Conservation (phyloP, 2,888 invertebrate genomes). For the Orchesellides sinensis region DNA sequence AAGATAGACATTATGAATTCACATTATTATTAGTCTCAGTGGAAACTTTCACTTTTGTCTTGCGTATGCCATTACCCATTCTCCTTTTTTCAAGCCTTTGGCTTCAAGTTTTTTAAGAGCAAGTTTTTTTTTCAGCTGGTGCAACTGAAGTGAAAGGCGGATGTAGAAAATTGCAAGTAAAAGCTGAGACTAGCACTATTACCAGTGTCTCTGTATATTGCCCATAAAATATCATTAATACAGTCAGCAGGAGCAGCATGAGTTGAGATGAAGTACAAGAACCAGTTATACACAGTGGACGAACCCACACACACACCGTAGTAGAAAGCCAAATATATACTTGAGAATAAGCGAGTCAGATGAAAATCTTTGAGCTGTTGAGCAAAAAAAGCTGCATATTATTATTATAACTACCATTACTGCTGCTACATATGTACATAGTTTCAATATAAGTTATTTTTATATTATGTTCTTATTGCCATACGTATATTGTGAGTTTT, state of each 20-base stretch:
- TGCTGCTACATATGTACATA: background rate
- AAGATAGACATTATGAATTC: slow-evolving; percentile 39
- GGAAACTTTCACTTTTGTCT: slow-evolving; percentile 44
- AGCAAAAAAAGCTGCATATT: slow-evolving; percentile 46
- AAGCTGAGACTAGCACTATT: slow-evolving; percentile 24
- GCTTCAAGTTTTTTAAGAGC: background rate
- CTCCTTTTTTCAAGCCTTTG: background rate
- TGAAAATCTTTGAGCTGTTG: slow-evolving; percentile 13
- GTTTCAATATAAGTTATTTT: too few relatives aligned
- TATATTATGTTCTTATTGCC: slow-evolving; percentile 19
- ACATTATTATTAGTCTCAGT: slow-evolving; percentile 41
- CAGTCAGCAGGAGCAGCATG: slow-evolving; percentile 11
- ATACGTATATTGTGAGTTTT: slow-evolving; percentile 11
- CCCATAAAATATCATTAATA: slow-evolving; percentile 52
- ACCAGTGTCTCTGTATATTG: slow-evolving; percentile 15
- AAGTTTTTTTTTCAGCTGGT: background rate
- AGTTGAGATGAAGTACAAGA: background rate
- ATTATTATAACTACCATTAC: slow-evolving; percentile 6
- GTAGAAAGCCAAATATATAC: too few relatives aligned
- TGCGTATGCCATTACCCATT: background rate
- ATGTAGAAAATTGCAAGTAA: slow-evolving; percentile 42
- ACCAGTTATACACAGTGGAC: too few relatives aligned
- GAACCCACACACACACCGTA: too few relatives aligned
- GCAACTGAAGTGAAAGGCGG: slow-evolving; percentile 18
- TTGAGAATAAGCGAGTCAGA: slow-evolving; percentile 10